Base-by-base conservation (phyloP, 1,140 invertebrate genomes). In the Drosophila orosa region DNA sequence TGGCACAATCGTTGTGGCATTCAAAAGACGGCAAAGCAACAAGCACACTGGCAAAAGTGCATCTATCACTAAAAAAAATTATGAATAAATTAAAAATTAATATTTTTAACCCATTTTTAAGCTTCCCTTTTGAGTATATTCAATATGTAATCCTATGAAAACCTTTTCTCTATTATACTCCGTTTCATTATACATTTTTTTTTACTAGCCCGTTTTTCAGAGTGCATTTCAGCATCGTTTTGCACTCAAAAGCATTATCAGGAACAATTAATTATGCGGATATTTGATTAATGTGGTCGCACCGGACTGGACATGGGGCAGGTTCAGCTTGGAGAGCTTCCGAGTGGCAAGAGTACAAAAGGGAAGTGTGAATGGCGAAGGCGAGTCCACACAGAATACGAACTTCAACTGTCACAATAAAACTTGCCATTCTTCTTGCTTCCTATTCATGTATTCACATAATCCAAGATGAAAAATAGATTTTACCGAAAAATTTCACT, bases 391-490 rank as follows among this genome's bases (percentile, higher is more conserved):
- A 42, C 45, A 68, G 67, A 40, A 77, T 76, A 65, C 71, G 59
- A 79, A 71, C 79, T 69, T 68, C 75, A 83, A 83, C 83, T 80
- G 84, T 76, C 79, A 89, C 83, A 87, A 87, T 87, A 87, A 86
- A 89, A 87, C 77, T 82, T 83, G 68, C 63, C 72, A 68, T 77
- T 77, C 57, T 80, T 69, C 58, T 61, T 54, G 54, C 65, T 80
- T 73, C 59, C 72, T 67, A 89, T 87, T 87, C 83, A 89, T 87
- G 83, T 80, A 87, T 87, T 87, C 83, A 63, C 83, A 87, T 87
- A 87, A 87, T 87, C 83, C 83, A 74, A 87, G 84, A 87, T 87
- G 83, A 87, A 87, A 87, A 87, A 87, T 87, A 87, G 83, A 87
- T 87, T 87, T 80, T 65, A 77, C 63, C 71, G 37, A 87, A 86